A percentile compares a stretch with the other conserved stretches of the same genome.
phyloP scores from a whole-genome alignment of 92 coral and sea anemone species.

The Phenganax marumi region DNA sequence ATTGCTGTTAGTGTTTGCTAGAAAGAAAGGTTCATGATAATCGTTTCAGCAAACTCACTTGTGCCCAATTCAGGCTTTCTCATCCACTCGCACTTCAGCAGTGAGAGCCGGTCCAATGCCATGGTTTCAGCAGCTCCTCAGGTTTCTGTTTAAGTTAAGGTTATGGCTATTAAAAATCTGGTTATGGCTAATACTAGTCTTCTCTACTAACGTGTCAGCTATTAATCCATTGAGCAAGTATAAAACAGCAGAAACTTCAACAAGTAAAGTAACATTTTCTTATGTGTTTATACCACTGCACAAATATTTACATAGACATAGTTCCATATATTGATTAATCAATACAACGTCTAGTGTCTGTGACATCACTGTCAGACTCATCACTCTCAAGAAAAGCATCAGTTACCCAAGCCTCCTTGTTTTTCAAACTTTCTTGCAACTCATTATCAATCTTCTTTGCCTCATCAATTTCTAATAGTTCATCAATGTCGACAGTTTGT shows the following conservation, averaged over 20 bases:
- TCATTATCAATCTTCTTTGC: neutral
- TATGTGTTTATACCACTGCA: neutral
- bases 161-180: conserved; percentile 1
- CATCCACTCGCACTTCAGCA: no score
- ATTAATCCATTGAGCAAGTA: conserved; percentile 2
- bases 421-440: conserved; percentile 11
- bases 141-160: conserved; percentile 12
- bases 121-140: conserved; percentile 12
- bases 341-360: neutral
- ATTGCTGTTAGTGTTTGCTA: no score
- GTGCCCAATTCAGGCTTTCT: no score
- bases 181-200: conserved; percentile 4
- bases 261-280: neutral
- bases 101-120: no score
- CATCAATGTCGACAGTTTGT: conserved; percentile 10
- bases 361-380: neutral
- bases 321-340: no score
- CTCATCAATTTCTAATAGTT: conserved; percentile 6
- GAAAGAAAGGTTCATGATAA: no score
- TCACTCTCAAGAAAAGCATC: conserved; percentile 1
- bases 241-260: neutral
- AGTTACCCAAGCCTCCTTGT: conserved; percentile 14
- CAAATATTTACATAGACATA: neutral
- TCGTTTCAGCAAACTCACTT: no score
- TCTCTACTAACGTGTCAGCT: neutral